A percentile compares a stretch with the other conserved stretches of the same genome.
Conservation (phyloP, 2,888 invertebrate species). For the Lypha dubia region DNA sequence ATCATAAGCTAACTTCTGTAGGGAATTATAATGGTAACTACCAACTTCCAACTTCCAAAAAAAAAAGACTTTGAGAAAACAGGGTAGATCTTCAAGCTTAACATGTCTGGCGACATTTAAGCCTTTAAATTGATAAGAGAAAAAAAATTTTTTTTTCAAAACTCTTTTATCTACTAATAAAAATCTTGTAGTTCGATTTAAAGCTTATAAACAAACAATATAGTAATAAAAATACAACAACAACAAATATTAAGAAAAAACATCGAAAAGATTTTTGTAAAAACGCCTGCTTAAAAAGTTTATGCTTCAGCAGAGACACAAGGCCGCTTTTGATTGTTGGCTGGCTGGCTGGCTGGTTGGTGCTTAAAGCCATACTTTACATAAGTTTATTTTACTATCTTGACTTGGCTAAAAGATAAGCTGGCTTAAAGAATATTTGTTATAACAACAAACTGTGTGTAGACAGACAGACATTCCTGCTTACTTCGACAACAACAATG, state of each 20-base stretch:
- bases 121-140: conserved; percentile 58
- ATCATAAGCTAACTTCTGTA: conserved; percentile 49
- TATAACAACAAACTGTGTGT: conserved; percentile 47
- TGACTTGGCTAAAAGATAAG: conserved; percentile 64
- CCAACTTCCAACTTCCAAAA: background rate
- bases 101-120: conserved; percentile 66
- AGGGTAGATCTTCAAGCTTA: conserved; percentile 50
- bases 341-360: background rate
- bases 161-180: conserved; percentile 53
- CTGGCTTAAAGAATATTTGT: conserved; percentile 65
- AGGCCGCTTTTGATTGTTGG: conserved; percentile 18
- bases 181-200: conserved; percentile 60
- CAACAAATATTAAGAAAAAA: background rate
- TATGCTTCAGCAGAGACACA: conserved; percentile 17
- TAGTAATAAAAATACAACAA: conserved; percentile 24
- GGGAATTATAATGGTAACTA: background rate
- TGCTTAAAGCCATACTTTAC: conserved; percentile 57
- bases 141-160: conserved; percentile 14
- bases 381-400: conserved; percentile 54
- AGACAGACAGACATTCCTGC: conserved; percentile 1
- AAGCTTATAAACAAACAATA: conserved; percentile 49
- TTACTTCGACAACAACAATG: conserved; percentile 53
- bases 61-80: background rate
- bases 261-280: background rate
- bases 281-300: conserved; percentile 64